Base-by-base conservation (phyloP, 2,888 invertebrate species). In the Drosophila tripunctata region DNA sequence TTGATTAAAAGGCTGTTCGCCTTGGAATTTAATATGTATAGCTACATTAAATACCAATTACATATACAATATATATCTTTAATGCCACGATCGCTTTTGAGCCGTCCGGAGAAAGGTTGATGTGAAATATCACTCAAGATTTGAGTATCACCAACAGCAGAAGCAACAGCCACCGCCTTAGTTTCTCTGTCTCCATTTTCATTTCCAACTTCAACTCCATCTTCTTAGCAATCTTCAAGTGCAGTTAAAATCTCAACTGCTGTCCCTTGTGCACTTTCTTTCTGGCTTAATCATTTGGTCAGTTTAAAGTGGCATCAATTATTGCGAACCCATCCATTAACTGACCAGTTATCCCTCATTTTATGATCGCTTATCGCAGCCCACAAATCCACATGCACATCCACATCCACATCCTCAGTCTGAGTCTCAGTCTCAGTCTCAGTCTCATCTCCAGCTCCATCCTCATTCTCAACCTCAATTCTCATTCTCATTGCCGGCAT, bases 341-440 rank as follows among this genome's bases (percentile, higher is more conserved):
- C 69, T 83, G 81, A 61, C 83, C 86, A 83, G 86, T 82, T 86
- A 81, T 85, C 82, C 81, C 81, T 85, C 85, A 81, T 82, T 85
- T 82, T 66, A 50, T 45, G 81, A 82, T 85, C 81, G 77, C 82
- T 81, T 85, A 81, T 81, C 81, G 75, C 80, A 81, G 66, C 68
- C 77, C 65, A 64, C 64, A 75, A 72, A 75, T 75, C 71, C 71
- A 67, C 54, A 74, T 44, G 51, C 58, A 52, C 55, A 72, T 65
- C 45, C 62, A 44, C 70, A 58, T 52, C 14, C 64, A 41, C 54
- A 47, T 14, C 17, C 17, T 35, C 51, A 70, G 61, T 58, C 51
- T 40, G 8, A 27, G 51, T 30, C 61, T 44, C 61, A 55, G 55
- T 15, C 63, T 45, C 54, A 47, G 6, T 12, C 17, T 35, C 51